A percentile compares a stretch with the other conserved stretches of the same genome.
phyloP scores from a whole-genome alignment of 2,888 invertebrate species.

The Metacarcinus magister region DNA sequence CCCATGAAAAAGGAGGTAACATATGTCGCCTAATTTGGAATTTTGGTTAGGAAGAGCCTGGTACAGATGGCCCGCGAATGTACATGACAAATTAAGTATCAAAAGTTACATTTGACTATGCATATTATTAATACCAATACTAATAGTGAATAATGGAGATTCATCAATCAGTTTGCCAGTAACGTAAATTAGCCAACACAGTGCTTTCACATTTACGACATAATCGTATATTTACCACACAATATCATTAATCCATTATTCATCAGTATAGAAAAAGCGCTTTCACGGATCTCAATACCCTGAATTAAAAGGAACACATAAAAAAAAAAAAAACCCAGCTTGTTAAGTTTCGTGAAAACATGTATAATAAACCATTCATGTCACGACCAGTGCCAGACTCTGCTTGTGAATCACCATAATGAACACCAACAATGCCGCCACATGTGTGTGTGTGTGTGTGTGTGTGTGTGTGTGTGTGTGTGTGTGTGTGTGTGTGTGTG shows the following conservation, averaged over 20 bases:
- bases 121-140: neutral
- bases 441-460: slow-evolving; percentile 7
- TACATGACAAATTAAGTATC: neutral
- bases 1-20: no score
- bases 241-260: slow-evolving; percentile 49
- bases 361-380: neutral
- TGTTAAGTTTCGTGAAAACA: neutral
- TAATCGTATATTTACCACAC: slow-evolving; percentile 37
- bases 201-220: neutral
- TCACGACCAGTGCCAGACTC: neutral
- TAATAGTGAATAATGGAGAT: neutral
- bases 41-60: no score
- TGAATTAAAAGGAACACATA: neutral
- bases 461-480: slow-evolving; percentile 27
- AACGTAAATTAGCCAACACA: neutral
- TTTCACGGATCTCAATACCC: neutral
- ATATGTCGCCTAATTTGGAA: no score
- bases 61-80: no score
- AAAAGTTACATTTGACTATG: neutral
- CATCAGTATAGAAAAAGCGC: slow-evolving; percentile 5
- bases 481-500: slow-evolving; percentile 42
- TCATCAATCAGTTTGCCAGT: slow-evolving; percentile 27
- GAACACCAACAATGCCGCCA: neutral
- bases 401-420: neutral
- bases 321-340: neutral